Evolutionary conservation across 2,113 vertebrate genomes (phyloP).

Genomic region (Australoheros scitulus): DNA sequence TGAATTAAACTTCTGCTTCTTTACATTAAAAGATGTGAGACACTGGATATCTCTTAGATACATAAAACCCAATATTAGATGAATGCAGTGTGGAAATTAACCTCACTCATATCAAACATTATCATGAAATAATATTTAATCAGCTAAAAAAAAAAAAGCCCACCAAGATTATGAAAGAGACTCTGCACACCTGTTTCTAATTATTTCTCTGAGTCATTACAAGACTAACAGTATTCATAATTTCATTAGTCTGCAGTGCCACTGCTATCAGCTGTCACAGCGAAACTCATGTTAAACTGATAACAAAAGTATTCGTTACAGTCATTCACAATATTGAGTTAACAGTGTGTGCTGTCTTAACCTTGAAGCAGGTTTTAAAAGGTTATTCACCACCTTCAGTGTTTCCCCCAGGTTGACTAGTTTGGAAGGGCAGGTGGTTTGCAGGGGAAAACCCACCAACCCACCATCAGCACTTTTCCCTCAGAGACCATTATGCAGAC

Average conservation of each 20-base stretch:
- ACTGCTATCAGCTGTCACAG: not conserved
- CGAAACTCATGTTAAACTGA: not conserved
- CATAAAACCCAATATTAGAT: not conserved
- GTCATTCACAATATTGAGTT: not conserved
- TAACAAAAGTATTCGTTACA: no score
- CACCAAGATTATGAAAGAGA: not conserved
- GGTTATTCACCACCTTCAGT: not conserved
- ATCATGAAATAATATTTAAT: not conserved
- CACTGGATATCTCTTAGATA: not conserved
- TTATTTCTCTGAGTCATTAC: not conserved
- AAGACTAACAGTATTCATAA: not conserved
- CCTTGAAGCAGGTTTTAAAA: not conserved
- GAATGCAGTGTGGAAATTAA: not conserved
- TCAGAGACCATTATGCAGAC: not conserved
- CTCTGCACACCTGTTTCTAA: not conserved
- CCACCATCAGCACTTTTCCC: not conserved
- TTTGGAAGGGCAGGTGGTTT: not conserved
- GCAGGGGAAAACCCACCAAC: not conserved
- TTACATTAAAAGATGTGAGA: not conserved
- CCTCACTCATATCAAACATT: not conserved
- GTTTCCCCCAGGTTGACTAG: not conserved
- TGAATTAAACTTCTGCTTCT: not conserved
- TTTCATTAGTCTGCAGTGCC: not conserved
- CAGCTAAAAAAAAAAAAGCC: not conserved
- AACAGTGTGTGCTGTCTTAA: rapidly evolving